Conservation (phyloP, 1,140 invertebrate genomes). For the Nixonia krombeini region DNA sequence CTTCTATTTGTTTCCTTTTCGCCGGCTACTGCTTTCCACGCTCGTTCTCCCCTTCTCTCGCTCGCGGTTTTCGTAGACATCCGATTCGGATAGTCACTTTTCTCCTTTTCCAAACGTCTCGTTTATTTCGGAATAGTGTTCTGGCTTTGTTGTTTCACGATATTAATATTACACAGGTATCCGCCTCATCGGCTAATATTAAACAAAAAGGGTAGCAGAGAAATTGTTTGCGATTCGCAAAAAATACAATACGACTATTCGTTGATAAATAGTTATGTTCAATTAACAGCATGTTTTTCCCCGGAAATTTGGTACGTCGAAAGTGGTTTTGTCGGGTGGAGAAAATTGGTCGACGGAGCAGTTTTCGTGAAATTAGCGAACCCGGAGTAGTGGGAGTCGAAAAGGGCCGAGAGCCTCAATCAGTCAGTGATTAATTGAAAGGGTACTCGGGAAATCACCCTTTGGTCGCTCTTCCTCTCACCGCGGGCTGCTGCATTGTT, state of each 20-base stretch:
- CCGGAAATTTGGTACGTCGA: slow-evolving; percentile 22
- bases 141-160: slow-evolving; percentile 34
- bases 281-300: no score
- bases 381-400: no score
- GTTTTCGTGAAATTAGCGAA: no score
- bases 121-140: slow-evolving; percentile 47
- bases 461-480: background rate
- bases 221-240: no score
- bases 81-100: slow-evolving; percentile 32
- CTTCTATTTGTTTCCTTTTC: slow-evolving; percentile 17
- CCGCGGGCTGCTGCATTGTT: background rate
- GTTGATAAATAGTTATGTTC: no score
- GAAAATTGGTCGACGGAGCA: no score
- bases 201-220: no score
- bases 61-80: slow-evolving; percentile 36
- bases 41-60: slow-evolving; percentile 25
- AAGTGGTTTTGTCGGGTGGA: slow-evolving; percentile 16
- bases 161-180: slow-evolving; percentile 42
- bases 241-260: no score
- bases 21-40: slow-evolving; percentile 22
- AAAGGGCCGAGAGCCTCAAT: slow-evolving; percentile 6
- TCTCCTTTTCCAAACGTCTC: slow-evolving; percentile 47
- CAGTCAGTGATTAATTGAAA: slow-evolving; percentile 19
- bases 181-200: no score
- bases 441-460: slow-evolving; percentile 7